Conservation (phyloP, 2,888 invertebrate species). For the Limnephilus rhombicus region DNA sequence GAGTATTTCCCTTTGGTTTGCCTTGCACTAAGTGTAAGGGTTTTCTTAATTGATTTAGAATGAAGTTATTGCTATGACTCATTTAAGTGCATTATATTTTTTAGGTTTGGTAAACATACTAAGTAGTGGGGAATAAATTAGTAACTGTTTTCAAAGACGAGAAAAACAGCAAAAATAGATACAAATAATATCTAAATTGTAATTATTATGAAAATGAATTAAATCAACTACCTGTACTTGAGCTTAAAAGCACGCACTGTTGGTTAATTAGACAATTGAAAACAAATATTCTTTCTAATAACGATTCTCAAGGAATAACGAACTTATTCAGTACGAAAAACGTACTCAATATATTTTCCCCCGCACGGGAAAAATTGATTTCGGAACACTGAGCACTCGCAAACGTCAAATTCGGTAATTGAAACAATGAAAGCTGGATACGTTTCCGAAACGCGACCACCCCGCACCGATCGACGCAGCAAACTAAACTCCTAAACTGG, state of each 20-base stretch:
- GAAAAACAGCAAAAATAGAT: background rate
- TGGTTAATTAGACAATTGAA: background rate
- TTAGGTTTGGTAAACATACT: too few relatives aligned
- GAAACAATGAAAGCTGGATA: background rate
- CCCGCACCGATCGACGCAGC: conserved; percentile 10
- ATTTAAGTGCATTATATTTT: too few relatives aligned
- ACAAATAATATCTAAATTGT: background rate
- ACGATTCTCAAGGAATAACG: background rate
- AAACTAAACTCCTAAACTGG: conserved; percentile 37
- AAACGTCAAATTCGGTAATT: conserved; percentile 24
- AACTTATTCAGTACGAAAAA: background rate
- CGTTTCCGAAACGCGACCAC: background rate
- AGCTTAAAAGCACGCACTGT: background rate
- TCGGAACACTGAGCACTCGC: background rate
- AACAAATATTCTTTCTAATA: background rate
- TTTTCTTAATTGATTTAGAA: too few relatives aligned
- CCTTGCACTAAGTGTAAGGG: too few relatives aligned
- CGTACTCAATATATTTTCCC: conserved; percentile 4
- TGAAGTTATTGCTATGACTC: too few relatives aligned
- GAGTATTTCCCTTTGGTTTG: too few relatives aligned
- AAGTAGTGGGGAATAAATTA: too few relatives aligned
- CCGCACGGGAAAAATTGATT: conserved; percentile 11
- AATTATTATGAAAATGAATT: background rate
- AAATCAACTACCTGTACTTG: background rate
- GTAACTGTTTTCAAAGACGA: background rate